These are phyloP conservation scores for Synergus umbraculus DNA, from an alignment of 2,888 invertebrate species.

Conservation along the genomic window DNA sequence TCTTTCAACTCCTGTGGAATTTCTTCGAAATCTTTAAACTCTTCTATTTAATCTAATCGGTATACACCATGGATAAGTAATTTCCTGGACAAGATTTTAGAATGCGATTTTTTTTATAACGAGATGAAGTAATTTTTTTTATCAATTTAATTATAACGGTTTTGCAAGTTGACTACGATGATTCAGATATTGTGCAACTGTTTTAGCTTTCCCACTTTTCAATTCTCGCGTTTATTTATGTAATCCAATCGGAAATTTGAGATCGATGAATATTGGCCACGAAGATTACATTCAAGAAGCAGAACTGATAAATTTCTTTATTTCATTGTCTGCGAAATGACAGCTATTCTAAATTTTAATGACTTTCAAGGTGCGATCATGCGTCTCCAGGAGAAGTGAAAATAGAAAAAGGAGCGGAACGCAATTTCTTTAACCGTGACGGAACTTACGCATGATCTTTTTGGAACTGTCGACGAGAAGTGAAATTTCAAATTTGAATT, in stretches of 20 bases:
- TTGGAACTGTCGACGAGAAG: not conserved
- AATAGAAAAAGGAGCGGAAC: not conserved
- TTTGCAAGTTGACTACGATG: constrained; percentile 6
- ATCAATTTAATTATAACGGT: constrained; percentile 2
- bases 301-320: constrained; percentile 25
- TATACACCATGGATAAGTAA: not conserved
- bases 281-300: constrained; percentile 27
- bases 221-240: constrained; percentile 21
- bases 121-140: constrained; percentile 2
- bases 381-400: constrained; percentile 30
- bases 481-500: not conserved
- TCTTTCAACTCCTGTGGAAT: too few species aligned
- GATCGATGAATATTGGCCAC: constrained; percentile 14
- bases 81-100: not conserved
- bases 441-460: constrained; percentile 19
- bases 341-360: constrained; percentile 13
- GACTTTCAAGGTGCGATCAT: constrained; percentile 29
- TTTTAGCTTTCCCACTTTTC: constrained; percentile 32
- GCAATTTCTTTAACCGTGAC: not conserved
- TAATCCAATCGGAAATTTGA: constrained; percentile 23
- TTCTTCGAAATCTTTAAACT: too few species aligned
- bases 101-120: not conserved
- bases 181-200: constrained; percentile 16
- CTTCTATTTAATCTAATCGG: not conserved
- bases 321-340: not conserved